phyloP scores from a whole-genome alignment of 1,140 invertebrate genomes.

The Caenorhabditis latens region DNA sequence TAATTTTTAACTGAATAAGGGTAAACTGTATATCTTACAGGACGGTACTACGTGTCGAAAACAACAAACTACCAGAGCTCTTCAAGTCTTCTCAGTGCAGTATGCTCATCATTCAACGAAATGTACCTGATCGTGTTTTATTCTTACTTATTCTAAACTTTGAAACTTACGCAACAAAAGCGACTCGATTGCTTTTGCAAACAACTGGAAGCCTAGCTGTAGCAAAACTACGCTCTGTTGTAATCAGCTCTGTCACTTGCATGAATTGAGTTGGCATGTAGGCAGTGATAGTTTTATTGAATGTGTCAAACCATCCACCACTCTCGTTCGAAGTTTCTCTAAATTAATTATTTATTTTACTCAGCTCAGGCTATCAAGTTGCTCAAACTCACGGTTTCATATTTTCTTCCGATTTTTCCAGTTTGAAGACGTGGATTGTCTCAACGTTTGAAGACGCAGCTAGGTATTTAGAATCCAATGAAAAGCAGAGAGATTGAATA shows the following conservation, averaged over 20 bases:
- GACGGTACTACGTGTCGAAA: no score
- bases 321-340: slow-evolving; percentile 30
- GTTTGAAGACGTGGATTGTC: slow-evolving; percentile 96
- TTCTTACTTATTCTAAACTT: no score
- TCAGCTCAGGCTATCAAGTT: neutral
- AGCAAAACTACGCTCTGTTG: slow-evolving; percentile 57
- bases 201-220: slow-evolving; percentile 56
- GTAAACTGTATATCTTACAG: no score
- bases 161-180: slow-evolving; percentile 58
- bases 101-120: no score
- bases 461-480: slow-evolving; percentile 89
- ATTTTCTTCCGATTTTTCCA: slow-evolving; percentile 80
- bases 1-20: no score
- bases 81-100: no score
- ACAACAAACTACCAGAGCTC: no score
- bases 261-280: slow-evolving; percentile 57
- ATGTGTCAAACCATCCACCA: slow-evolving; percentile 40
- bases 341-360: neutral
- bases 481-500: slow-evolving; percentile 93
- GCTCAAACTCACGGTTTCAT: slow-evolving; percentile 18
- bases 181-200: slow-evolving; percentile 32
- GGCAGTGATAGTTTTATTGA: slow-evolving; percentile 30
- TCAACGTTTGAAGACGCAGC: slow-evolving; percentile 97
- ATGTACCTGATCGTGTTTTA: no score
- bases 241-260: slow-evolving; percentile 54